Percentiles rank a stretch among this genome's conserved stretches.
These are phyloP conservation scores for Pygocentrus nattereri DNA, from an alignment of 2,797 vertebrate species.

Conservation along the genomic window DNA sequence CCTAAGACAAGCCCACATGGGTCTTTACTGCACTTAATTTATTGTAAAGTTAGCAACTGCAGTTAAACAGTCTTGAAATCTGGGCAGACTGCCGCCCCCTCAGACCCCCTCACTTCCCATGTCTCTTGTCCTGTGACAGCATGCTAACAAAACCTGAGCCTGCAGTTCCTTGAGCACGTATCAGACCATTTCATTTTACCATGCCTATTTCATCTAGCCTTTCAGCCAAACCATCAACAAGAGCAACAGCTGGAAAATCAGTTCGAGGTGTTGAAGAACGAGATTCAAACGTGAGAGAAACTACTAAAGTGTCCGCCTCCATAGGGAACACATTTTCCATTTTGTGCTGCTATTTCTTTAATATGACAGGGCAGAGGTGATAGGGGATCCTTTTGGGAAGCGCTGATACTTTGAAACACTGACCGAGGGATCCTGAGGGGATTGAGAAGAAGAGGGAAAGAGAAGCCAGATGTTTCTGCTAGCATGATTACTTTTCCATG, in stretches of 20 bases:
- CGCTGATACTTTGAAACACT: constrained; percentile 41
- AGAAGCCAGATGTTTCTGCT: constrained; percentile 62
- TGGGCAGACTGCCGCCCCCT: too few species aligned
- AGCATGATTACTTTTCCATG: constrained; percentile 47
- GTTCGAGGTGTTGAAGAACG: background rate
- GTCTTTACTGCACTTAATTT: too few species aligned
- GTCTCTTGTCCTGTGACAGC: background rate
- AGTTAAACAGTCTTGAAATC: too few species aligned
- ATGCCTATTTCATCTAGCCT: background rate
- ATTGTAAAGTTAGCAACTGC: too few species aligned
- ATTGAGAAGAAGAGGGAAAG: constrained; percentile 34
- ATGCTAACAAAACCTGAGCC: background rate
- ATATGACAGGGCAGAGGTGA: constrained; percentile 40
- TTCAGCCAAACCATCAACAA: constrained; percentile 14
- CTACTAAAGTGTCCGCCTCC: background rate
- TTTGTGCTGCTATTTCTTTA: constrained; percentile 31
- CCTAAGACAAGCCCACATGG: too few species aligned
- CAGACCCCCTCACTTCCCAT: too few species aligned
- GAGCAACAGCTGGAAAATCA: constrained; percentile 29
- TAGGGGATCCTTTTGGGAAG: constrained; percentile 34
- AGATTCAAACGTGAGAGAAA: constrained; percentile 7
- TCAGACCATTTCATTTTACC: background rate
- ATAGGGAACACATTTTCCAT: constrained; percentile 2
- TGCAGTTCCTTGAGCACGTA: background rate
- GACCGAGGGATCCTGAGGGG: constrained; percentile 69